These are phyloP conservation scores for Grus americana DNA, from an alignment of 2,113 vertebrate genomes.

Conservation along the genomic window DNA sequence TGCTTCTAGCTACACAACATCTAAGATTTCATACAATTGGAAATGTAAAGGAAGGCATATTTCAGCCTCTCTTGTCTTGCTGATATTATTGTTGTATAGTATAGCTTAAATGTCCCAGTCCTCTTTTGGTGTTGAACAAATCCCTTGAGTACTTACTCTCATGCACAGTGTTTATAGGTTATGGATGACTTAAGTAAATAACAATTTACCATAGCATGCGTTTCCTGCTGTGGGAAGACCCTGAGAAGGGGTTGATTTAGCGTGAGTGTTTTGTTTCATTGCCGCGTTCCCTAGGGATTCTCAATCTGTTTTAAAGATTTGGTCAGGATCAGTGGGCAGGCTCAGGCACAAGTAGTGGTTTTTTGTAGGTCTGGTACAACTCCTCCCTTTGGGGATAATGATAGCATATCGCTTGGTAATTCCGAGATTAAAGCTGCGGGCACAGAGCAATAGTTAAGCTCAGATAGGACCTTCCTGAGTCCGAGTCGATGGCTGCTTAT, in stretches of 20 bases:
- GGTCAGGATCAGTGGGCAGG: not conserved
- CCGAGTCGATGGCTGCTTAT: not conserved
- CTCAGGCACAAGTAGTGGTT: not conserved
- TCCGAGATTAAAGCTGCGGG: not conserved
- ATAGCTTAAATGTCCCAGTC: conserved; percentile 12
- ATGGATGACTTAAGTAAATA: conserved; percentile 47
- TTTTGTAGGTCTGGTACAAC: not conserved
- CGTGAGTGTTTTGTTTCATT: conserved; percentile 14
- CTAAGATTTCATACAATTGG: not conserved
- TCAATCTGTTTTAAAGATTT: conserved; percentile 8
- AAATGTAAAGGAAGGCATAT: conserved; percentile 3
- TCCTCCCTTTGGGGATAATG: not conserved
- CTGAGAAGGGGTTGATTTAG: not conserved
- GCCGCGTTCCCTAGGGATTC: conserved; percentile 12
- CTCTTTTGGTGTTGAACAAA: conserved; percentile 26
- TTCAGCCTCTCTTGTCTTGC: conserved; percentile 33
- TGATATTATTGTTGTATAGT: not conserved
- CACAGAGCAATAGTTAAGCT: not conserved
- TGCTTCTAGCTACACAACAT: not conserved
- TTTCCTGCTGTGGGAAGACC: not conserved
- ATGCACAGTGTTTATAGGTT: conserved; percentile 34
- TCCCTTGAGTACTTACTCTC: conserved; percentile 6
- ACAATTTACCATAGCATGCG: not conserved
- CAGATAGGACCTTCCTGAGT: not conserved
- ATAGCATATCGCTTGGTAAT: not conserved